Percentiles rank a stretch among this genome's conserved stretches.
Conservation (phyloP, 2,888 invertebrate genomes). For the Meloe dianella region DNA sequence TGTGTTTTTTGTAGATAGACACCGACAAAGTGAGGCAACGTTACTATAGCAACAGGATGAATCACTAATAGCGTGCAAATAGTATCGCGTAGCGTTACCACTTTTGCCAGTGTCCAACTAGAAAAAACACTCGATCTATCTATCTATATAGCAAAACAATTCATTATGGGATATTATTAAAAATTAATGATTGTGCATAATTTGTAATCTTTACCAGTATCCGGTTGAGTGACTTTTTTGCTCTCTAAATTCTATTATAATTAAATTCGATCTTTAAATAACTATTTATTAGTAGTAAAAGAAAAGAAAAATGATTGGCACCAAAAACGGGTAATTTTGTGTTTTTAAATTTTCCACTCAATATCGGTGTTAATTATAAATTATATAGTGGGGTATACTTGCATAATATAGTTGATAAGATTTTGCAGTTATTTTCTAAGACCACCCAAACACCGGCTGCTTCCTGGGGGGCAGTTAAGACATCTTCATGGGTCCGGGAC, state of each 20-base stretch:
- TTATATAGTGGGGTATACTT: constrained; percentile 44
- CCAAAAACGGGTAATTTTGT: too few relatives aligned
- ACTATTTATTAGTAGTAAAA: not conserved
- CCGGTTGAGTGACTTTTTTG: not conserved
- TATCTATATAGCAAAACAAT: too few relatives aligned
- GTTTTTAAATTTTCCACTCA: not conserved
- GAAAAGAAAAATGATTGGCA: too few relatives aligned
- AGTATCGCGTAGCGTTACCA: too few relatives aligned
- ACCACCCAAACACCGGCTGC: constrained; percentile 55
- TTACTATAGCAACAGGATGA: too few relatives aligned
- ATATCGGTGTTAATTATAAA: constrained; percentile 38
- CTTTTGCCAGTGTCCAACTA: too few relatives aligned
- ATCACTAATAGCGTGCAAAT: too few relatives aligned
- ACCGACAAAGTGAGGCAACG: too few relatives aligned
- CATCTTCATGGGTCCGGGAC: constrained; percentile 56
- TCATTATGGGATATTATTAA: not conserved
- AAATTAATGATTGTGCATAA: not conserved
- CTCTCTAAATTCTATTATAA: not conserved
- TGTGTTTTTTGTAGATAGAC: not conserved
- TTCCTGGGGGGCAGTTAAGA: constrained; percentile 58
- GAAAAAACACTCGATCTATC: too few relatives aligned
- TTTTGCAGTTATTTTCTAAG: constrained; percentile 42
- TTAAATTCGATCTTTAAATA: not conserved
- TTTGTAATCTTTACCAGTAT: not conserved
- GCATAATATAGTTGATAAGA: constrained; percentile 46